These are phyloP conservation scores for Eilema depressum DNA, from an alignment of 2,888 invertebrate species.

Conservation along the genomic window DNA sequence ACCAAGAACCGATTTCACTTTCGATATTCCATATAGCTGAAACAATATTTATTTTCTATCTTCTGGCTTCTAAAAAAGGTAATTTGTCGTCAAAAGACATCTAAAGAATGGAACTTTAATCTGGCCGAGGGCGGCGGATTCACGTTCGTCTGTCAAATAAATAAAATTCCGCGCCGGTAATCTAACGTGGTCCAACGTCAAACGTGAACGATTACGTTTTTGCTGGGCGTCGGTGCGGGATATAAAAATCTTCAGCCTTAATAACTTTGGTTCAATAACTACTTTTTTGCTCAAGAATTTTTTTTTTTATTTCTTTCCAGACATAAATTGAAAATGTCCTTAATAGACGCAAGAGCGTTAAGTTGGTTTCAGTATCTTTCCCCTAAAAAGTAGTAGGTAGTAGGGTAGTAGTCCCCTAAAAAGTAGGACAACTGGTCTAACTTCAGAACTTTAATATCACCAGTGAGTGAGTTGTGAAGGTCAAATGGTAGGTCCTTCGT, in stretches of 20 bases:
- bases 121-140: constrained; percentile 41
- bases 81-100: constrained; percentile 53
- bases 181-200: constrained; percentile 64
- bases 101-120: constrained; percentile 55
- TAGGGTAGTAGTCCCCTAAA: too few relatives aligned
- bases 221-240: constrained; percentile 42
- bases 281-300: neutral
- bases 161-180: constrained; percentile 63
- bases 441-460: too few relatives aligned
- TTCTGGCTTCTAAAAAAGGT: constrained; percentile 46
- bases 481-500: too few relatives aligned
- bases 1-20: neutral
- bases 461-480: too few relatives aligned
- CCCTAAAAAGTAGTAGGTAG: too few relatives aligned
- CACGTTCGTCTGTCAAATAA: constrained; percentile 61
- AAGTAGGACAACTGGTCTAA: too few relatives aligned
- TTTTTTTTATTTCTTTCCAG: neutral
- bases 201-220: constrained; percentile 65
- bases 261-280: constrained; percentile 9
- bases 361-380: too few relatives aligned
- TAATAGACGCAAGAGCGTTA: too few relatives aligned
- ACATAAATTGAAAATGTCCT: too few relatives aligned
- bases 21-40: constrained; percentile 30
- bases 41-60: constrained; percentile 48
- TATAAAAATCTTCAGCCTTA: constrained; percentile 17